Evolutionary conservation across 2,113 vertebrate species (phyloP), one percentile per base, ranked within the genome.

Genomic region (Sebastes fasciatus): DNA sequence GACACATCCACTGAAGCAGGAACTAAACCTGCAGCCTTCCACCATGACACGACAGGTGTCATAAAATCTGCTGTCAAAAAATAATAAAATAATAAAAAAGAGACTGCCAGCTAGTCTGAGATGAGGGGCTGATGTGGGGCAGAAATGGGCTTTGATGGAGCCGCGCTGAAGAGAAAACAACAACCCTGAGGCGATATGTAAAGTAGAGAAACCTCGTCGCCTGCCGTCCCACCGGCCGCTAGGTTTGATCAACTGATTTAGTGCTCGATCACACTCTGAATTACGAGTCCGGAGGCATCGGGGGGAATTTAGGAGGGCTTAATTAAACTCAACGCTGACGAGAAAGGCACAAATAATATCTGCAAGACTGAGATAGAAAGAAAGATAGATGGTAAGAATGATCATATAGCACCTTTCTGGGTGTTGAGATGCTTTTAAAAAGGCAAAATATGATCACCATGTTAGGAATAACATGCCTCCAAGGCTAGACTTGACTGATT

Each of bases 221-320:
- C 34, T 2, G 57, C 21, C 58, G 0, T 60, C 51, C 70, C 64
- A 48, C 26, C 51, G 34, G 70, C 64, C 60, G 16, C 12, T 54
- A 48, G 60, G 13, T 61, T 10, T 62, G 75, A 87, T 83, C 85
- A 76, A 14, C 60, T 54, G 66, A 76, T 67, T 66, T 26, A 83
- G 58, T 42, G 45, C 70, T 71, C 71, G 1, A 69, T 82, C 79
- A 46, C 42, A 67, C 42, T 68, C 68, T 45, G 73, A 62, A 42
- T 61, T 52, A 76, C 17, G 60, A 67, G 74, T 51, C 48, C 9
- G 79, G 78, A 68, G 62, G 43, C 63, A 12, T 21, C 9, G 3
- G 10, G n/a, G 55, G 48, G 48, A 48, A 54, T 1, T 34, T 34
- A 34, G 1, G 55, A 45, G 66, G 4, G n/a, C 43, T 77, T 77